Evolutionary conservation across 1,140 invertebrate genomes (phyloP), one percentile per base, ranked within the genome.

Genomic region (Thereuonema tuberculata): DNA sequence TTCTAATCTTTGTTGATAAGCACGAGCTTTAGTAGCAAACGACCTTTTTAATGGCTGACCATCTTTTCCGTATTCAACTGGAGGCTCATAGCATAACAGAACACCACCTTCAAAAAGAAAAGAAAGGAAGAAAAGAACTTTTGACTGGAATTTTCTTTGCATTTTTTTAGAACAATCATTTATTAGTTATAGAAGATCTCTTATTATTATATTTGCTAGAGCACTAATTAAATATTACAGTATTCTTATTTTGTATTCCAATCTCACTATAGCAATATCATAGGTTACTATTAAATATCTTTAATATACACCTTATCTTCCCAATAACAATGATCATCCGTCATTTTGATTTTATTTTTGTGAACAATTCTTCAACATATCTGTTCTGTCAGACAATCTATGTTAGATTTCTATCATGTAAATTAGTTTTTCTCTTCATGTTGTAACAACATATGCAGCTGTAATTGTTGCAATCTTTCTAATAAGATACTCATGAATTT

Each of bases 21-120:
- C 53, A 17, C 53, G 12, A 26, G 53, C 53, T 55, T 55, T 14
- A 25, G 24, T 55, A 55, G 27, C 53, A 55, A 55, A 55, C 12
- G 53, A 55, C 14, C 53, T 26, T 27, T 25, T 17, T n/a, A 29
- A 27, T 29, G 53, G 53, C 28, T 55, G 53, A 28, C 27, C 23
- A 23, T 55, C 21, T 15, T 55, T 55, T 29, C 53, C 53, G 27
- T 27, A 29, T 23, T 55, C 53, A 9, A 55, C 27, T 28, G 53
- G 53, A 26, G 53, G 53, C 21, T 55, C 53, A 26, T 26, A 55
- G 14, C 25, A 9, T 55, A 55, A 55, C 27, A 55, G 27, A 55
- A 55, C 53, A 29, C 53, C 53, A 55, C 53, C 53, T 55, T 26
- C 12, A 27, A 12, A 5, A 55, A 55, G 21, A 9, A 43, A 9